Base-by-base conservation (phyloP, 2,797 vertebrate species). In the Gambelia wislizenii region DNA sequence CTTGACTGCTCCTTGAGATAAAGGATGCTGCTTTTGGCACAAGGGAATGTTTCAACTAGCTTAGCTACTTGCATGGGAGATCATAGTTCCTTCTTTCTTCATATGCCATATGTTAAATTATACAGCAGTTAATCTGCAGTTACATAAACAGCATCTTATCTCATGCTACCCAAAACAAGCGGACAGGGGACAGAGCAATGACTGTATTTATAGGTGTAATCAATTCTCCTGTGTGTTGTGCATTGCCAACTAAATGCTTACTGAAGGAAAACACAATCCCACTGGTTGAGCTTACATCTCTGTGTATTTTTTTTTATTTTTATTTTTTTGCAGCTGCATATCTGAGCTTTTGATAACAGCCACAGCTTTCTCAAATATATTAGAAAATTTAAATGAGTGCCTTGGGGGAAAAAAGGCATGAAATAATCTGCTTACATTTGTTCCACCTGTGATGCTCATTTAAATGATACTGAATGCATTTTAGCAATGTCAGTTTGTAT, bases 21-120 rank as follows among this genome's bases (percentile, higher is more conserved):
- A 92, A 85, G 44, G 27, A 72, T 79, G 39, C 88, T 91, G 89
- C 84, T 90, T 93, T 95, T 92, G 85, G 92, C 92, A 92, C 72
- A 81, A 70, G 80, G 93, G 86, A 64, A 76, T 49, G 67, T 92
- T 92, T 89, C 83, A 70, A 6, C 69, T 91, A 42, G 74, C 86
- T 88, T 88, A 85, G 56, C 36, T 92, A 44, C 84, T 86, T 91
- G 0, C 85, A 85, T 84, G 91, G 74, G 93, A 93, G 74, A 54
- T 89, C 70, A 22, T 84, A 87, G 85, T 85, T 91, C 69, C 49
- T 92, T 87, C 22, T 69, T 69, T 88, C 30, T 12, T 88, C 74
- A 33, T 3, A 42, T 80, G 42, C 72, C 79, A 5, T 22, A 69
- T 89, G 61, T 90, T 91, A 82, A 90, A 89, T 14, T 87, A n/a